phyloP scores from a whole-genome alignment of 2,888 invertebrate genomes.

The Xanthorhoe designata region DNA sequence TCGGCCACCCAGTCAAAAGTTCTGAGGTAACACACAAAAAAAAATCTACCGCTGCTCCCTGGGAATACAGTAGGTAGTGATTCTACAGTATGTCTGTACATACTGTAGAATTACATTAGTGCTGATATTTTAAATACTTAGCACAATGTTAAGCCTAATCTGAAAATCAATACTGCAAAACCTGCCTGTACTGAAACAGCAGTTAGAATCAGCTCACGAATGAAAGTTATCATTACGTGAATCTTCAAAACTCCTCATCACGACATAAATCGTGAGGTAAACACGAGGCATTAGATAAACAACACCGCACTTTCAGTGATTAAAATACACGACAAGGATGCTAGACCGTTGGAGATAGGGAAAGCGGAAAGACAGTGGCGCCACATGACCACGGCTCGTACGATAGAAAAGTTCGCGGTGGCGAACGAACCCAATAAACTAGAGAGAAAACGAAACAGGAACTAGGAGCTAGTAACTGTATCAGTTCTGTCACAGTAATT shows the following conservation, averaged over 20 bases:
- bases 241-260: constrained; percentile 70
- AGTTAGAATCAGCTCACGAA: constrained; percentile 60
- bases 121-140: not conserved
- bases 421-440: not conserved
- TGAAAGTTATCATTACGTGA: constrained; percentile 75
- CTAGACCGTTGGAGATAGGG: constrained; percentile 26
- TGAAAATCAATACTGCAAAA: constrained; percentile 40
- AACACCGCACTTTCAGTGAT: constrained; percentile 39
- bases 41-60: no score
- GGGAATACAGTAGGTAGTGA: no score
- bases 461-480: not conserved
- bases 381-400: constrained; percentile 2
- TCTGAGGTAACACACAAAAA: no score
- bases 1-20: no score
- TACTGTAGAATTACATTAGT: not conserved
- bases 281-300: constrained; percentile 55
- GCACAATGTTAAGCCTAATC: not conserved
- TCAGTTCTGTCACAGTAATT: constrained; percentile 29
- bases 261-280: constrained; percentile 67
- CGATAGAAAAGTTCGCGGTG: not conserved
- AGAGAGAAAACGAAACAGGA: not conserved
- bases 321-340: constrained; percentile 40
- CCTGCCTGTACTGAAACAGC: constrained; percentile 29
- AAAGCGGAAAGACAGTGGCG: constrained; percentile 16
- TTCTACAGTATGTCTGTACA: no score